Evolutionary conservation across 2,888 invertebrate genomes (phyloP), one percentile per base, ranked within the genome.

Genomic region (Amiota mariae): DNA sequence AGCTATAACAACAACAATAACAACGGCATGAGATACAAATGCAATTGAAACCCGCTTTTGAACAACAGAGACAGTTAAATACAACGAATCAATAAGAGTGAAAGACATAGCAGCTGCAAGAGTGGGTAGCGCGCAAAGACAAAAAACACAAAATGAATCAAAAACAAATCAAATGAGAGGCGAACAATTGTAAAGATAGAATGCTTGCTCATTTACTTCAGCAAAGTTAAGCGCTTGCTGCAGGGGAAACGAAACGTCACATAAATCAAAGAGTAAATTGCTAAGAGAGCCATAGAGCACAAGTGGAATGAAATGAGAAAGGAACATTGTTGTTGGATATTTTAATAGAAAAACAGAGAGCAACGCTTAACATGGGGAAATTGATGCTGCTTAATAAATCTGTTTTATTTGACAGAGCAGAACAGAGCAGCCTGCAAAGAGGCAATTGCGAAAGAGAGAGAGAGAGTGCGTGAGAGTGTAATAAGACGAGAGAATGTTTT

Each of bases 31-130:
- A 36, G 36, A 24, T 48, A 75, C 70, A 72, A 76, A 76, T 76
- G 78, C 75, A 79, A 77, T 73, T 73, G 66, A 73, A 70, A 79
- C 77, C 77, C 76, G 84, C 48, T 10, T 80, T 68, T 67, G 81
- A 68, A 68, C n/a, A 68, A 84, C 71, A 72, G 86, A 78, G 80
- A 81, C 2, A 77, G 78, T 80, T 77, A 48, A 46, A 76, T 75
- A 75, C 80, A 57, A 64, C 72, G 48, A 49, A 47, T 71, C 59
- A 76, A 80, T 76, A 77, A 64, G 76, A 76, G 18, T 68, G 59
- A 24, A 67, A 71, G 68, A 63, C 75, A 67, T 18, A 48, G n/a
- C 56, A 54, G 66, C 75, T 77, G 77, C 78, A 76, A 78, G 77
- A 63, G n/a, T 61, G 20, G n/a, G 36, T 54, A 18, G 18, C 10